These are phyloP conservation scores for Machimus rusticus DNA, from an alignment of 2,888 invertebrate species.

Conservation along the genomic window DNA sequence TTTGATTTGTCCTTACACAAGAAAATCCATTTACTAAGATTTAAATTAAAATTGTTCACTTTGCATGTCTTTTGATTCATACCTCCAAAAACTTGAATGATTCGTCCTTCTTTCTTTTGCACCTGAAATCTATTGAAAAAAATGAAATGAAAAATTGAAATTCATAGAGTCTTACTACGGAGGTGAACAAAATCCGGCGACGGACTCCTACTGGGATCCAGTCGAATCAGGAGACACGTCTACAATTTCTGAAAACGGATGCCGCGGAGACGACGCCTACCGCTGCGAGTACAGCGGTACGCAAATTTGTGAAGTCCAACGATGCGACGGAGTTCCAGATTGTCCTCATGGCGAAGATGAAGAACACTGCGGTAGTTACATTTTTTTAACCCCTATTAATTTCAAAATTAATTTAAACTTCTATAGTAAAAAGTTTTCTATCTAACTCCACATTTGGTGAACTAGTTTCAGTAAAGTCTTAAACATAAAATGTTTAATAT, in stretches of 20 bases:
- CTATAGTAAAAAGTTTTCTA: background rate
- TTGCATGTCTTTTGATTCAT: background rate
- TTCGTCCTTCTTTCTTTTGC: background rate
- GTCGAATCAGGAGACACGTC: background rate
- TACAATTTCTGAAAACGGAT: constrained; percentile 43
- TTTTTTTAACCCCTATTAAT: constrained; percentile 13
- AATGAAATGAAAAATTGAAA: background rate
- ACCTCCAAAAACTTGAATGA: background rate
- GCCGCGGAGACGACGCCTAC: constrained; percentile 58
- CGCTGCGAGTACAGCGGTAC: constrained; percentile 52
- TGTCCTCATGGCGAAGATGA: constrained; percentile 62
- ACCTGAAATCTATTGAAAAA: background rate
- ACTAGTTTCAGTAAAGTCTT: too few species aligned
- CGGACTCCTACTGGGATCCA: background rate
- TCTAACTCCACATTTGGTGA: background rate
- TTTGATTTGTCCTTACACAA: background rate
- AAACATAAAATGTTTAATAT: background rate
- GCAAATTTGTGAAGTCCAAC: constrained; percentile 57
- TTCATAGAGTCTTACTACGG: background rate
- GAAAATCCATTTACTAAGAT: background rate
- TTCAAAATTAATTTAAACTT: background rate
- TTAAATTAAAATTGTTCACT: background rate
- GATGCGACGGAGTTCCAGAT: constrained; percentile 56
- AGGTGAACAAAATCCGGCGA: background rate
- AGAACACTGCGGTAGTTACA: constrained; percentile 51